A percentile compares a stretch with the other conserved stretches of the same genome.
These are phyloP conservation scores for Archilochus colubris DNA, from an alignment of 2,113 vertebrate genomes.

Conservation along the genomic window DNA sequence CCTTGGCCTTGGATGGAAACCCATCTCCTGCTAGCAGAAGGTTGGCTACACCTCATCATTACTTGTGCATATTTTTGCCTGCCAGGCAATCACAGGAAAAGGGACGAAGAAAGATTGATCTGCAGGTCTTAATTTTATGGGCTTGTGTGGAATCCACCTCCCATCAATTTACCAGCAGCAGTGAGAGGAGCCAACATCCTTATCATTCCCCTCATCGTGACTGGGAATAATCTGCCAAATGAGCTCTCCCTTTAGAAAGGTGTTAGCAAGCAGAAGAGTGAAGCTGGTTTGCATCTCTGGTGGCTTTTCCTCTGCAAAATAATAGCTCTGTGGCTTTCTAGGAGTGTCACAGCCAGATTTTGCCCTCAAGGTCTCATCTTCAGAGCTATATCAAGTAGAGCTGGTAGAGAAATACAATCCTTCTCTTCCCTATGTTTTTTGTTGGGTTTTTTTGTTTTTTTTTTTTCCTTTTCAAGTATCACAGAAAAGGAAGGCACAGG, in stretches of 20 bases:
- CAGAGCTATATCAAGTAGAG: background rate
- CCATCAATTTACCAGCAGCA: background rate
- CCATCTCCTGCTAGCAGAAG: background rate
- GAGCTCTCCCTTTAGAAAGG: conserved; percentile 27
- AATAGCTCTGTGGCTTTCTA: background rate
- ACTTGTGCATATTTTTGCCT: conserved; percentile 39
- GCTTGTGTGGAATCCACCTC: background rate
- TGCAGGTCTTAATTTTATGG: conserved; percentile 18
- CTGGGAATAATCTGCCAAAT: conserved; percentile 40
- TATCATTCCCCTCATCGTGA: background rate
- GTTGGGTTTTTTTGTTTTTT: background rate
- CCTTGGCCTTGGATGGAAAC: conserved; percentile 23
- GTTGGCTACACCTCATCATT: conserved; percentile 37
- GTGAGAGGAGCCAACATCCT: background rate
- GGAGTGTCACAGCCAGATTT: background rate
- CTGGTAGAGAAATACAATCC: background rate
- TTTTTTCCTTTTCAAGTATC: background rate
- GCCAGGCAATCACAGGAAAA: background rate
- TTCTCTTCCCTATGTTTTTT: background rate
- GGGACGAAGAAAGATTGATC: background rate
- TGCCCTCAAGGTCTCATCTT: background rate
- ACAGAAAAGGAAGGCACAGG: background rate
- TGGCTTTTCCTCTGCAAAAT: background rate
- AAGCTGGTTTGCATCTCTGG: conserved; percentile 28
- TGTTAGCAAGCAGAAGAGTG: conserved; percentile 12